Conservation (phyloP, 2,113 vertebrate genomes). For the Rissa tridactyla region DNA sequence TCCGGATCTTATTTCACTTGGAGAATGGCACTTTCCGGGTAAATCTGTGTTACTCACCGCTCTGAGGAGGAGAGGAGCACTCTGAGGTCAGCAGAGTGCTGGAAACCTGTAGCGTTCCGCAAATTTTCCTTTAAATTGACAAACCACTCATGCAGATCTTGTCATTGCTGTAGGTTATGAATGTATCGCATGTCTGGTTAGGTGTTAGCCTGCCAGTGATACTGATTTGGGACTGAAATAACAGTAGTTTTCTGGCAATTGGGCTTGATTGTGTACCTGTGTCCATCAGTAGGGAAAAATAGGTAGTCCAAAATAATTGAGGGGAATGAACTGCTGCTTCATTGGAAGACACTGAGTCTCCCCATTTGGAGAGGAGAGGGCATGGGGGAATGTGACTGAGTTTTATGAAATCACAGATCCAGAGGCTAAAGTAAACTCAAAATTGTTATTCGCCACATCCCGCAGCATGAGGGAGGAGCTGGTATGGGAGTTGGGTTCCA, state of each 20-base stretch:
- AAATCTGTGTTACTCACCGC: not conserved
- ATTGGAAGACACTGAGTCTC: not conserved
- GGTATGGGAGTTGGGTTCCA: not conserved
- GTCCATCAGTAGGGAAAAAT: not conserved
- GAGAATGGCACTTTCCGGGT: not conserved
- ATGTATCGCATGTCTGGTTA: not conserved
- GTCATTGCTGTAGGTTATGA: not conserved
- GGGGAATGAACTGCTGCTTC: not conserved
- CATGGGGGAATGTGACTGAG: fast-evolving
- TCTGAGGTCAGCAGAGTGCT: not conserved
- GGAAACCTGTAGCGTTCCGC: not conserved
- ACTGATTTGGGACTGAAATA: not conserved
- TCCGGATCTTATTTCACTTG: not conserved
- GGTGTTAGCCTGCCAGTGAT: not conserved
- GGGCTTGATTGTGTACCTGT: not conserved
- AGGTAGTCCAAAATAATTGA: not conserved
- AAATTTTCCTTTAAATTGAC: not conserved
- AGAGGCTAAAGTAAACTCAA: not conserved
- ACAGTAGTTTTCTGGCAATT: not conserved
- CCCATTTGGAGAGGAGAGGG: not conserved
- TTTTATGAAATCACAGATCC: not conserved
- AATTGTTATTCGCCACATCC: not conserved
- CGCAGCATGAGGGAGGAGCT: not conserved
- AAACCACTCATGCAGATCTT: not conserved
- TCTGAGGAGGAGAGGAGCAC: not conserved